Base-by-base conservation (phyloP, 2,797 vertebrate species). In the Tachyglossus aculeatus region DNA sequence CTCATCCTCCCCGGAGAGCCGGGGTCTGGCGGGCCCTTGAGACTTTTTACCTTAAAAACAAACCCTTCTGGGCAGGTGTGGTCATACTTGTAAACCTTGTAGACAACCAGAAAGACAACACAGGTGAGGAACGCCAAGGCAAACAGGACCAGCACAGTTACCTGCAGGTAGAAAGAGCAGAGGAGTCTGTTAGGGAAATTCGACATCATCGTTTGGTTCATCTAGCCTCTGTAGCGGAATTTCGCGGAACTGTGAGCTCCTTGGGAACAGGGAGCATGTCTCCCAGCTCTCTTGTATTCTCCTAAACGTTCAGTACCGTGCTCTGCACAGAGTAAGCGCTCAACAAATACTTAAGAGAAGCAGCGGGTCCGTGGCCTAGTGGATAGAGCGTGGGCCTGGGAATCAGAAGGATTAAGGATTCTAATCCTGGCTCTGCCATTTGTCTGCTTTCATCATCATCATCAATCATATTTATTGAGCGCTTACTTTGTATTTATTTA, bases 21-120 rank as follows among this genome's bases (percentile, higher is more conserved):
- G n/a, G n/a, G n/a, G n/a, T n/a, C n/a, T n/a, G n/a, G n/a, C n/a
- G n/a, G n/a, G n/a, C n/a, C n/a, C n/a, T n/a, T n/a, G n/a, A n/a
- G n/a, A n/a, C n/a, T n/a, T 27, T 80, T 94, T 94, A 98, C 97
- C 95, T 94, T 96, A 90, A 96, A 96, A 80, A 97, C 78, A 37
- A 97, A 98, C 76, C 96, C 96, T 63, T 97, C 96, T 0, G 97
- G 96, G 88, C 97, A 98, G 22, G 95, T 94, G 62, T 97, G 96
- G 77, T 98, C 97, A 3, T 97, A 97, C 90, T 97, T 97, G 90
- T 97, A 98, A 84, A 97, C 95, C 91, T 98, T 98, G 92, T 97
- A 98, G 91, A 98, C 96, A 2, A 98, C 96, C 93, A 98, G 93
- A 90, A 98, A 98, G 82, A 96, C 96, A 60, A 98, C 93, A 37